A percentile compares a stretch with the other conserved stretches of the same genome.
These are phyloP conservation scores for Colletes latitarsis DNA, from an alignment of 1,140 invertebrate genomes.

Conservation along the genomic window DNA sequence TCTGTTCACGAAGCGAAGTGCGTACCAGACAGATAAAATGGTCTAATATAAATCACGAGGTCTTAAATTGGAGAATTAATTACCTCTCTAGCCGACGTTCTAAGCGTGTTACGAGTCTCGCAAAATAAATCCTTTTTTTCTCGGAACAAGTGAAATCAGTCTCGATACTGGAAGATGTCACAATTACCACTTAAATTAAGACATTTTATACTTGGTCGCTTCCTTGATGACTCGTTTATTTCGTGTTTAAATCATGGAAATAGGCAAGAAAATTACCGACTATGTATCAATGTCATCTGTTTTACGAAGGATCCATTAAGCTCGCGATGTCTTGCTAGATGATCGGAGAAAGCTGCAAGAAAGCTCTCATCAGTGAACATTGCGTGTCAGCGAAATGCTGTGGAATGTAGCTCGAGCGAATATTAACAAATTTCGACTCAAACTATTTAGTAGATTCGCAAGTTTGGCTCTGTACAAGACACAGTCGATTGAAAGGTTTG, in stretches of 20 bases:
- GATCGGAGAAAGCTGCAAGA: not conserved
- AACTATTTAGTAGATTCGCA: no score
- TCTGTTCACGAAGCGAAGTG: conserved; percentile 24
- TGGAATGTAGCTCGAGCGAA: not conserved
- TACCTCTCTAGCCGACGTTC: conserved; percentile 30
- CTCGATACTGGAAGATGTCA: not conserved
- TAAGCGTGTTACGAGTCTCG: conserved; percentile 36
- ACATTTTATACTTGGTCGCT: not conserved
- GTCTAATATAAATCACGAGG: conserved; percentile 45
- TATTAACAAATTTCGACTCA: no score
- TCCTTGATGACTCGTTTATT: not conserved
- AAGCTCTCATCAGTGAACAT: not conserved
- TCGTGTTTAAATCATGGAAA: not conserved
- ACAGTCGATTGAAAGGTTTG: no score
- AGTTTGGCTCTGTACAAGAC: not conserved
- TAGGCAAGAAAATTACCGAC: not conserved
- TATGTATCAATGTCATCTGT: not conserved
- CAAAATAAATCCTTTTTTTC: conserved; percentile 25
- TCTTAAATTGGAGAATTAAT: conserved; percentile 54
- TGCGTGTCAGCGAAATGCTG: not conserved
- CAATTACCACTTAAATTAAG: not conserved
- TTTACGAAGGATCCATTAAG: not conserved
- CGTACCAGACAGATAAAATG: conserved; percentile 28
- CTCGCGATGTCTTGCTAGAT: not conserved
- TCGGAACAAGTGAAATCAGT: not conserved